Evolutionary conservation across 37 sponge, comb jelly and placozoan genomes (phyloP).

Genomic region (Tethya wilhelma): DNA sequence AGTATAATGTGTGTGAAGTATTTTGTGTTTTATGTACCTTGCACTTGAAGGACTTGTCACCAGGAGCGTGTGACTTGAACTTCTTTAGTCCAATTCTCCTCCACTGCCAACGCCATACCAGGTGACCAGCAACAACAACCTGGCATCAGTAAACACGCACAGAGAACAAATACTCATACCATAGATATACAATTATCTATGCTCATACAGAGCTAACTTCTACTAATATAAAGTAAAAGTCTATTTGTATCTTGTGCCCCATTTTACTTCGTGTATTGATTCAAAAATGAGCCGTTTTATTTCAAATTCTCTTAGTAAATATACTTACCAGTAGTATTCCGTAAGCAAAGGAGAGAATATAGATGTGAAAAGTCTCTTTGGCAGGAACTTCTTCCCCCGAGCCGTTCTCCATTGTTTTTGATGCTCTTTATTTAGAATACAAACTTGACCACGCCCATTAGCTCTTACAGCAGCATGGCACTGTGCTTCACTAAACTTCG

Average conservation of each 20-base stretch:
- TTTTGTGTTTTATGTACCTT: conserved; percentile 7
- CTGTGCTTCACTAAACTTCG: too few species aligned
- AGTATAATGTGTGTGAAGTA: neutral
- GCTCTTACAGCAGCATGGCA: too few species aligned
- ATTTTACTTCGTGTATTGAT: neutral
- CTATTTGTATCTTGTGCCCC: neutral
- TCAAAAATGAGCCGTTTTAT: neutral
- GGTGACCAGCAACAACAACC: conserved; percentile 30
- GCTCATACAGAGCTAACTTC: neutral
- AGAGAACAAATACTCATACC: neutral
- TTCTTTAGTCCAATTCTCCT: conserved; percentile 8
- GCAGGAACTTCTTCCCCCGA: too few species aligned
- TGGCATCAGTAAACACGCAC: neutral
- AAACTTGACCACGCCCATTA: too few species aligned
- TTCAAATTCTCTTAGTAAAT: too few species aligned
- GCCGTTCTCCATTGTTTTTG: too few species aligned
- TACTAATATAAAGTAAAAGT: neutral
- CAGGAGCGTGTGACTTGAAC: conserved; percentile 16
- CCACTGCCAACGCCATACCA: conserved; percentile 52
- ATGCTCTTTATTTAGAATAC: too few species aligned
- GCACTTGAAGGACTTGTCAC: conserved; percentile 61
- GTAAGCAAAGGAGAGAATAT: conserved; percentile 37
- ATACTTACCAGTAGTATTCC: conserved; percentile 29
- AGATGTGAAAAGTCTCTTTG: conserved; percentile 30
- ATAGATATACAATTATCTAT: neutral